phyloP scores from a whole-genome alignment of 2,113 vertebrate genomes.

The Engystomops pustulosus region DNA sequence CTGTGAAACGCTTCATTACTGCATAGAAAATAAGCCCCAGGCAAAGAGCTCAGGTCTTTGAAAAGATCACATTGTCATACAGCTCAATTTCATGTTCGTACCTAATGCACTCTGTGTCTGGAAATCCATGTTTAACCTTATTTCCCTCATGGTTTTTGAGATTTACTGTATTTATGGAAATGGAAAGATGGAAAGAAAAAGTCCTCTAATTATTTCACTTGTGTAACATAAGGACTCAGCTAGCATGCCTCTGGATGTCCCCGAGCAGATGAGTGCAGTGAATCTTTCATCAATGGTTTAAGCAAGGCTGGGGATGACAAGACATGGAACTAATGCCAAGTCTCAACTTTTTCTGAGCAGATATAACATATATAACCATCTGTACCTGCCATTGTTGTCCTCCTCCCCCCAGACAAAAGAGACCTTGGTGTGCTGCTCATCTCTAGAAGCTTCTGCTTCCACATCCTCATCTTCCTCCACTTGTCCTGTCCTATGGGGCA shows the following conservation, averaged over 20 bases:
- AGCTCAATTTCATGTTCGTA: conserved; percentile 21
- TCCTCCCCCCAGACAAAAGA: too few species aligned
- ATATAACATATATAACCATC: too few species aligned
- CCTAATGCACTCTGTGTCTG: conserved; percentile 36
- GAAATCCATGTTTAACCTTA: conserved; percentile 31
- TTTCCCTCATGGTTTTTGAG: neutral
- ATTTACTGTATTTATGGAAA: neutral
- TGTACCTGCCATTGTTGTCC: too few species aligned
- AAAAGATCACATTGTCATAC: conserved; percentile 48
- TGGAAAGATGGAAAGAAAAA: neutral
- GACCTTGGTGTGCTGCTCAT: too few species aligned
- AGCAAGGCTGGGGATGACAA: neutral
- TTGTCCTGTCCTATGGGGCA: too few species aligned
- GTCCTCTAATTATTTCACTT: neutral
- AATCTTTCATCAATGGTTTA: neutral
- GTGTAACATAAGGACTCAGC: neutral
- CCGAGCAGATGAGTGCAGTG: neutral
- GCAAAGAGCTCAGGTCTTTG: conserved; percentile 37
- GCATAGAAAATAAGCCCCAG: conserved; percentile 40
- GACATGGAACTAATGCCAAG: neutral
- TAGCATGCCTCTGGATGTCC: neutral
- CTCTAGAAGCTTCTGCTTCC: too few species aligned
- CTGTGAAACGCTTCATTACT: conserved; percentile 49
- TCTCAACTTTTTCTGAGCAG: neutral
- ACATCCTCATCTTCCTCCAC: too few species aligned